Evolutionary conservation across 2,888 invertebrate genomes (phyloP).

Genomic region (Temnothorax unifasciatus): DNA sequence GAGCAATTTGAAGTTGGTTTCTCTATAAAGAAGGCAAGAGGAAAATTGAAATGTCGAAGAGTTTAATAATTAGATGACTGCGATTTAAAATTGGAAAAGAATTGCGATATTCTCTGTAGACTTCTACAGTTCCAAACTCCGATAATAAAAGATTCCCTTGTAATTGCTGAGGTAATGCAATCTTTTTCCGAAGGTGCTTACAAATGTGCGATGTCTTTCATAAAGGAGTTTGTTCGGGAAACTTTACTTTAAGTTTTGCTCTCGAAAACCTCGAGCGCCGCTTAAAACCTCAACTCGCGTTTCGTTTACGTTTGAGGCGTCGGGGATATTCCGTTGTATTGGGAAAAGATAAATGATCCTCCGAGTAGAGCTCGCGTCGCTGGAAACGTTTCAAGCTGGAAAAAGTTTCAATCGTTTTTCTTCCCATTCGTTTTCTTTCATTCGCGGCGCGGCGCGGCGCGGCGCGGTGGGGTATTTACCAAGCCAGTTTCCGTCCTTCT

Average conservation of each 20-base stretch:
- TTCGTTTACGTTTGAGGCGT: slow-evolving; percentile 41
- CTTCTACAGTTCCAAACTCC: background rate
- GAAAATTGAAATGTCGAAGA: background rate
- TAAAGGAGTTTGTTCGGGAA: slow-evolving; percentile 22
- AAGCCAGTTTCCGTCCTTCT: slow-evolving; percentile 28
- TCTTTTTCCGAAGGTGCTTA: slow-evolving; percentile 24
- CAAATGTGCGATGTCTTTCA: slow-evolving; percentile 28
- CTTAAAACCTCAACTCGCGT: slow-evolving; percentile 34
- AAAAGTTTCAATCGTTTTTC: slow-evolving; percentile 55
- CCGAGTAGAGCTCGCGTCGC: slow-evolving; percentile 26
- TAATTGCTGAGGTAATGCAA: slow-evolving; percentile 4
- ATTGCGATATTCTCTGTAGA: no score
- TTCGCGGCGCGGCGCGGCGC: slow-evolving; percentile 30
- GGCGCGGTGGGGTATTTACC: slow-evolving; percentile 9
- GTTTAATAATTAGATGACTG: background rate
- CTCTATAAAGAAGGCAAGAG: background rate
- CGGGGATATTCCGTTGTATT: slow-evolving; percentile 51
- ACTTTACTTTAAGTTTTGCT: slow-evolving; percentile 36
- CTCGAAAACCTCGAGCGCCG: background rate
- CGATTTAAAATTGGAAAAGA: background rate
- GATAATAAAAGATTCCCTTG: background rate
- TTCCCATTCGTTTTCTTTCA: slow-evolving; percentile 47
- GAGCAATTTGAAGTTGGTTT: background rate
- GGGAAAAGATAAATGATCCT: slow-evolving; percentile 55
- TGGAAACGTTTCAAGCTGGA: slow-evolving; percentile 52